These are phyloP conservation scores for Eucidaris tribuloides DNA, from an alignment of 35 echinoderm and acorn worm genomes.

Conservation along the genomic window DNA sequence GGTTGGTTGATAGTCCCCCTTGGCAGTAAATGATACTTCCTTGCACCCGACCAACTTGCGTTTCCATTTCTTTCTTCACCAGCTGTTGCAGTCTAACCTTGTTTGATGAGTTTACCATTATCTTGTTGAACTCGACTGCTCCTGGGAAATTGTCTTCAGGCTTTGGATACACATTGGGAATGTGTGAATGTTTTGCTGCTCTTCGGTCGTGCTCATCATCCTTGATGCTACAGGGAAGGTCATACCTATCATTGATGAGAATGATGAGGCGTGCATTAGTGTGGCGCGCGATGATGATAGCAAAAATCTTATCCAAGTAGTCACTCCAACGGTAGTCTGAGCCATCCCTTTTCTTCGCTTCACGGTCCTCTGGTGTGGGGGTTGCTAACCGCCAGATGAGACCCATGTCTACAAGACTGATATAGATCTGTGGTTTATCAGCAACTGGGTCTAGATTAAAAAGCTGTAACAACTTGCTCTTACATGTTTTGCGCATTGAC, in stretches of 20 bases:
- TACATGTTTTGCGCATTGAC: constrained; percentile 31
- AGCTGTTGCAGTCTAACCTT: constrained; percentile 50
- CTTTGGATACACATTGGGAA: constrained; percentile 24
- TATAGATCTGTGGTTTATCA: constrained; percentile 18
- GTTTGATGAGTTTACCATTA: constrained; percentile 22
- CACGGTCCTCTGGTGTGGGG: constrained; percentile 32
- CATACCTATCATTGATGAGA: constrained; percentile 40
- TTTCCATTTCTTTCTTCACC: constrained; percentile 15
- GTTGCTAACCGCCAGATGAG: constrained; percentile 31
- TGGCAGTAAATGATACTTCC: constrained; percentile 15
- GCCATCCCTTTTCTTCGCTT: constrained; percentile 25
- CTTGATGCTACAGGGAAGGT: constrained; percentile 26
- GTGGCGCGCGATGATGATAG: constrained; percentile 20
- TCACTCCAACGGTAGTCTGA: constrained; percentile 22
- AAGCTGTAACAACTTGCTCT: constrained; percentile 30
- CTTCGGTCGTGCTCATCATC: constrained; percentile 9
- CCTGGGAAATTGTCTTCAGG: constrained; percentile 19
- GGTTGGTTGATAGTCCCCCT: constrained; percentile 11
- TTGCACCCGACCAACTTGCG: background rate
- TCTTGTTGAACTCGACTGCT: constrained; percentile 27
- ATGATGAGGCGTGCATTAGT: constrained; percentile 17
- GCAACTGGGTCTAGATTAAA: constrained; percentile 38
- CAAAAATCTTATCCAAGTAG: constrained; percentile 11
- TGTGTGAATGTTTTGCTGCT: constrained; percentile 3
- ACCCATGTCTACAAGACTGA: constrained; percentile 18